Conservation (phyloP, 2,113 vertebrate genomes). For the Manacus vitellinus region DNA sequence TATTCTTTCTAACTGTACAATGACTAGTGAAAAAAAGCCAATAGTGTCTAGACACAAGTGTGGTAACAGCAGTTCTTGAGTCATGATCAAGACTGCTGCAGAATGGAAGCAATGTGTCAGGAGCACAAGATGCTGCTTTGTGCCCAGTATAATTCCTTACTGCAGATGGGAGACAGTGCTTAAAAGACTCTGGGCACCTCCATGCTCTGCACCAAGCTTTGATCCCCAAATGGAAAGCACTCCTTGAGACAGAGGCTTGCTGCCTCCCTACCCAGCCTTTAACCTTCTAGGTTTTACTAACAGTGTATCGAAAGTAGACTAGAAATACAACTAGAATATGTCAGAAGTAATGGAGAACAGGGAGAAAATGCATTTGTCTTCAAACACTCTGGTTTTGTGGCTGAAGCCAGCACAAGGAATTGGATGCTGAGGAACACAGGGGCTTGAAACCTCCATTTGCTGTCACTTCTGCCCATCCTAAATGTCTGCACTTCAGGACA, state of each 20-base stretch:
- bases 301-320: neutral
- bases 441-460: neutral
- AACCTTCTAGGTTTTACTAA: neutral
- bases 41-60: neutral
- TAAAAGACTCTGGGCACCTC: neutral
- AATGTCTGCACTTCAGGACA: neutral
- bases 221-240: neutral
- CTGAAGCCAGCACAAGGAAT: neutral
- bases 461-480: neutral
- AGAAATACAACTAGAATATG: neutral
- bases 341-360: neutral
- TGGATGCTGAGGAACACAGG: neutral
- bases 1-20: neutral
- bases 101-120: fast-evolving
- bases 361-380: neutral
- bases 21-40: neutral
- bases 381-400: neutral
- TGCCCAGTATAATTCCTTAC: neutral
- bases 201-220: neutral
- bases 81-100: neutral
- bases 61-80: neutral
- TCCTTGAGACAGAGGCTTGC: neutral
- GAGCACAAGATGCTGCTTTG: neutral
- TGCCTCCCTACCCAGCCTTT: neutral
- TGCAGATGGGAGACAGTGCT: neutral